phyloP scores from a whole-genome alignment of 1,140 invertebrate genomes.

The Cotesia typhae region DNA sequence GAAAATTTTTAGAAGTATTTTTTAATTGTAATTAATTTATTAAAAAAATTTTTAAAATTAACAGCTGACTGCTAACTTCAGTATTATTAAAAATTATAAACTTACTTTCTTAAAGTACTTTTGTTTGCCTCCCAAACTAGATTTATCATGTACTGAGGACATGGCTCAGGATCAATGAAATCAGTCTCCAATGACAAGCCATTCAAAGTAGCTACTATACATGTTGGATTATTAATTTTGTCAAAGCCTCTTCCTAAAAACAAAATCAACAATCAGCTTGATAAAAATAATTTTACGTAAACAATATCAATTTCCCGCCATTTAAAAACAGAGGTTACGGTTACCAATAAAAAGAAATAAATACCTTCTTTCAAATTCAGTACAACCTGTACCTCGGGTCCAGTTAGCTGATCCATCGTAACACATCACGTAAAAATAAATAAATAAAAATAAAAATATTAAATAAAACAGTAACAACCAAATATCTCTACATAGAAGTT shows the following conservation, averaged over 20 bases:
- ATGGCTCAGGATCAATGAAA: slow-evolving; percentile 54
- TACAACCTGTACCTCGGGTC: slow-evolving; percentile 62
- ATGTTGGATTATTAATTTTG: slow-evolving; percentile 59
- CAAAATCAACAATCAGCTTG: not conserved
- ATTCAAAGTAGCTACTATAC: slow-evolving; percentile 64
- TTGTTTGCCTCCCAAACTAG: slow-evolving; percentile 67
- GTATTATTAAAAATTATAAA: not conserved
- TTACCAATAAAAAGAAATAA: slow-evolving; percentile 2
- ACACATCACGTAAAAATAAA: slow-evolving; percentile 36
- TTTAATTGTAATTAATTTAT: too few species aligned
- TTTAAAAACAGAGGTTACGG: slow-evolving; percentile 42
- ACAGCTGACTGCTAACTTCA: too few species aligned
- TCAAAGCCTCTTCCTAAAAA: slow-evolving; percentile 62
- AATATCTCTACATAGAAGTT: not conserved
- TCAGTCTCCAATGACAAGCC: slow-evolving; percentile 65
- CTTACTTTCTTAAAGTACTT: slow-evolving; percentile 59
- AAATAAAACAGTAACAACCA: slow-evolving; percentile 12
- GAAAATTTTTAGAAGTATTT: too few species aligned
- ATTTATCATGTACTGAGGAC: slow-evolving; percentile 60
- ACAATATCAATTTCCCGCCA: slow-evolving; percentile 20
- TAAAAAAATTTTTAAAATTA: too few species aligned
- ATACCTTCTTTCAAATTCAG: slow-evolving; percentile 66
- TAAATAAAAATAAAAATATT: slow-evolving; percentile 41
- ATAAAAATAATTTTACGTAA: not conserved
- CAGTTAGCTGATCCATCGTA: slow-evolving; percentile 62